Evolutionary conservation across 2,888 invertebrate species (phyloP).

Genomic region (Thereva nobilitata): DNA sequence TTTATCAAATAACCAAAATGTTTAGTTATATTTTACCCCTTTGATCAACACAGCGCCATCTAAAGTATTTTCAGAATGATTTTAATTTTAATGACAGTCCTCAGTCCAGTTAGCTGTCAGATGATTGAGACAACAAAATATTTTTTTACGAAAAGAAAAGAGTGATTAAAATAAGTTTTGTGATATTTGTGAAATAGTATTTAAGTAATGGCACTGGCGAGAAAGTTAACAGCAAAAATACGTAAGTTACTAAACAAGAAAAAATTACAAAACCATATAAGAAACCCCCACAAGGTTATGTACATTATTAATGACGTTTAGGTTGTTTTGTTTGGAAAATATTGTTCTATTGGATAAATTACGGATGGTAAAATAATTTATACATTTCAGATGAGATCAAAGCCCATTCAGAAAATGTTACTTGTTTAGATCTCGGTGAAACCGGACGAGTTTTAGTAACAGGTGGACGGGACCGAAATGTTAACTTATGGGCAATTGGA

Average conservation of each 20-base stretch:
- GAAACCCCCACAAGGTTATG: conserved; percentile 41
- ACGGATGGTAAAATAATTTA: conserved; percentile 23
- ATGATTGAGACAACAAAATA: conserved; percentile 48
- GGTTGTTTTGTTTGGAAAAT: conserved; percentile 22
- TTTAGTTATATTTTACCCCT: too few relatives aligned
- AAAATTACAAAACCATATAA: conserved; percentile 1
- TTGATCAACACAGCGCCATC: background rate
- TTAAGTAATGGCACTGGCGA: conserved; percentile 56
- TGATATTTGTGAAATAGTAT: conserved; percentile 41
- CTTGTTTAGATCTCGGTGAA: conserved; percentile 57
- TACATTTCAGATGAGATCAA: conserved; percentile 54
- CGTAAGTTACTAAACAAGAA: conserved; percentile 51
- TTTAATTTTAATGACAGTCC: background rate
- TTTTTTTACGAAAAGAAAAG: conserved; percentile 43
- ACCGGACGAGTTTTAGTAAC: conserved; percentile 59
- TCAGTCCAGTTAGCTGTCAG: conserved; percentile 41
- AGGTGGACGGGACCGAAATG: conserved; percentile 96
- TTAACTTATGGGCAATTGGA: conserved; percentile 96
- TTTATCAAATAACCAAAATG: too few relatives aligned
- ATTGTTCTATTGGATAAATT: background rate
- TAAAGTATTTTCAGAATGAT: background rate
- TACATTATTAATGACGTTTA: conserved; percentile 28
- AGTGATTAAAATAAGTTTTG: conserved; percentile 41
- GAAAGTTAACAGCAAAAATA: conserved; percentile 57
- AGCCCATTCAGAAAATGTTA: conserved; percentile 57